Evolutionary conservation across 2,113 vertebrate species (phyloP).

Genomic region (Catharus bicknelli): DNA sequence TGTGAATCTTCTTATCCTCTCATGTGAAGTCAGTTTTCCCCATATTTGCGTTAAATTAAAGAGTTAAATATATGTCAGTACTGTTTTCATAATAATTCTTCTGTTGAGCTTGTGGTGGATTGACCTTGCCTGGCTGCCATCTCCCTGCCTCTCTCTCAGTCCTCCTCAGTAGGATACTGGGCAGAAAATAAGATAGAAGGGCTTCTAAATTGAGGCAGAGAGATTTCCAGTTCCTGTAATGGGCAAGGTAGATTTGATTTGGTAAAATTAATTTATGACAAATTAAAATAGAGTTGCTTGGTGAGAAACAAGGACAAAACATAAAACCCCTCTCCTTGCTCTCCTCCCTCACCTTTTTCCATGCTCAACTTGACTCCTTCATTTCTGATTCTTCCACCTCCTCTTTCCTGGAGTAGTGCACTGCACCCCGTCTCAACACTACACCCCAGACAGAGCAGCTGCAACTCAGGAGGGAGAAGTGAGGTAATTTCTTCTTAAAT

Average conservation of each 20-base stretch:
- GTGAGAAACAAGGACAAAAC: background rate
- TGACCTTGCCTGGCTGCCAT: background rate
- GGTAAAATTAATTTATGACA: background rate
- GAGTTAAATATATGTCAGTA: background rate
- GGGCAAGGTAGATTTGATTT: background rate
- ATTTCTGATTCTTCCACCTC: background rate
- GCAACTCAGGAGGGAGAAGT: background rate
- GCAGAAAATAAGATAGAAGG: background rate
- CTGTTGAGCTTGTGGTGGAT: background rate
- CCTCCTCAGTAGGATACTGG: background rate
- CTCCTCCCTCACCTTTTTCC: background rate
- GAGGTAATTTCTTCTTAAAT: background rate
- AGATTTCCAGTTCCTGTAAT: background rate
- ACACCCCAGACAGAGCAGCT: background rate
- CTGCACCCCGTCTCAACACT: accelerated
- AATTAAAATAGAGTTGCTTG: background rate
- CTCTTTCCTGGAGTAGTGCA: too few species aligned
- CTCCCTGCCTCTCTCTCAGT: background rate
- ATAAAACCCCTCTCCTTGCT: background rate
- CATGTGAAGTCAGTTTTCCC: background rate
- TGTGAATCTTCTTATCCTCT: background rate
- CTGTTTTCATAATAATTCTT: background rate
- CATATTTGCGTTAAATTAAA: background rate
- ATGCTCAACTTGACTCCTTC: background rate
- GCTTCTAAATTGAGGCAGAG: background rate